Conservation (phyloP, 1,140 invertebrate genomes). For the Diabrotica undecimpunctata region DNA sequence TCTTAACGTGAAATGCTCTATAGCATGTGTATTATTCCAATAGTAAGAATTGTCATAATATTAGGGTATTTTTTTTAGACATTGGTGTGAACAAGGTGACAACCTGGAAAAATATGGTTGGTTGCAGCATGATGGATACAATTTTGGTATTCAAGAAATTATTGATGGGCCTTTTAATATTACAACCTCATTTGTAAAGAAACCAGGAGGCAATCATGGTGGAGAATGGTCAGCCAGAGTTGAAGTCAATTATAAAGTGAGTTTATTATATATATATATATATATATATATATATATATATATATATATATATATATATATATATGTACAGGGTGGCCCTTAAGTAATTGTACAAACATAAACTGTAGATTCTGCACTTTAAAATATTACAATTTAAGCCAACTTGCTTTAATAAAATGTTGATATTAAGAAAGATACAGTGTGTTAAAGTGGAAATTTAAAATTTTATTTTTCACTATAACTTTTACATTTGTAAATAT, state of each 20-base stretch:
- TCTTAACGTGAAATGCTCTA: no score
- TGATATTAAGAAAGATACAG: not conserved
- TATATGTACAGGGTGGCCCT: no score
- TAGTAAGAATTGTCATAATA: no score
- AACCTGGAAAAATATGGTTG: conserved; percentile 78
- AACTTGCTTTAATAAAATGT: no score
- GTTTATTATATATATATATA: conserved; percentile 10
- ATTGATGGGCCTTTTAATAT: conserved; percentile 74
- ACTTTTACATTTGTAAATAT: no score
- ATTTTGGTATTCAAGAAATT: conserved; percentile 90
- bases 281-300: no score
- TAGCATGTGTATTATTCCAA: no score
- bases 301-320: no score
- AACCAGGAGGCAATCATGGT: conserved; percentile 70
- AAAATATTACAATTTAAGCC: no score
- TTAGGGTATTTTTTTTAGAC: conserved; percentile 52
- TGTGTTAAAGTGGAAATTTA: not conserved
- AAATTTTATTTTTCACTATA: no score
- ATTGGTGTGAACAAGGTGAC: conserved; percentile 93
- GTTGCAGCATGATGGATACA: conserved; percentile 86
- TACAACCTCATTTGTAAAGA: conserved; percentile 87
- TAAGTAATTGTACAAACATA: no score
- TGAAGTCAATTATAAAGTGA: conserved; percentile 61
- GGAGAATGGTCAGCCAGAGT: conserved; percentile 93
- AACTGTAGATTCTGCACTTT: no score